Base-by-base conservation (phyloP, 2,888 invertebrate genomes). In the Leptinotarsa haldemani region DNA sequence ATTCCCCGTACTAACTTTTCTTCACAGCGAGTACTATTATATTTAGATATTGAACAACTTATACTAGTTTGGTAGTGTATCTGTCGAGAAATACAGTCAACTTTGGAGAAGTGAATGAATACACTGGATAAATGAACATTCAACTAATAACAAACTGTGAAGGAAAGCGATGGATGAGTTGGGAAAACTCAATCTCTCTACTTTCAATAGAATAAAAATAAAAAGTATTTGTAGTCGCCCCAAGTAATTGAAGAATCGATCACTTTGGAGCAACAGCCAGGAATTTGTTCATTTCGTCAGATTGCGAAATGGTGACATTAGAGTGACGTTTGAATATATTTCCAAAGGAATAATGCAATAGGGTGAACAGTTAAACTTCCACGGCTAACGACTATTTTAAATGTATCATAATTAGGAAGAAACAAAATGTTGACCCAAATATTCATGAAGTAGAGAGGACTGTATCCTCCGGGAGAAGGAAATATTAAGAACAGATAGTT, bases 141-240 rank as follows among this genome's bases (percentile, higher is more conserved):
- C 50, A 50, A 50, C 16, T 50, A 15, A 50, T 50, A 48, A 48
- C 30, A 30, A 40, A 40, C 30, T 40, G 30, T 40, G 30, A 40
- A 40, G n/a, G 50, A 16, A 50, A n/a, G 15, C 50, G 50, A 50
- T 50, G n/a, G 50, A 50, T n/a, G n/a, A 50, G 30, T 12, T 20
- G 18, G 20, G 12, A 67, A 67, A n/a, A 15, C 68, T 13, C 12
- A 65, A 65, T 65, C 40, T 65, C 18, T 40, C 9, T 2, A 65
- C n/a, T 12, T 30, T 56, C 16, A 52, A 30, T 50, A 30, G 73
- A 69, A 71, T 76, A 69, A 53, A 46, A 65, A 40, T 4, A 65
- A 40, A 20, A 40, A 50, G 50, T 15, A 50, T 50, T 15, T 16
- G n/a, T 50, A 50, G 50, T 50, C n/a, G 5, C 16, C 47, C 46